Percentiles rank a stretch among this genome's conserved stretches.
These are phyloP conservation scores for Heliornis fulica DNA, from an alignment of 2,113 vertebrate genomes.

Conservation along the genomic window DNA sequence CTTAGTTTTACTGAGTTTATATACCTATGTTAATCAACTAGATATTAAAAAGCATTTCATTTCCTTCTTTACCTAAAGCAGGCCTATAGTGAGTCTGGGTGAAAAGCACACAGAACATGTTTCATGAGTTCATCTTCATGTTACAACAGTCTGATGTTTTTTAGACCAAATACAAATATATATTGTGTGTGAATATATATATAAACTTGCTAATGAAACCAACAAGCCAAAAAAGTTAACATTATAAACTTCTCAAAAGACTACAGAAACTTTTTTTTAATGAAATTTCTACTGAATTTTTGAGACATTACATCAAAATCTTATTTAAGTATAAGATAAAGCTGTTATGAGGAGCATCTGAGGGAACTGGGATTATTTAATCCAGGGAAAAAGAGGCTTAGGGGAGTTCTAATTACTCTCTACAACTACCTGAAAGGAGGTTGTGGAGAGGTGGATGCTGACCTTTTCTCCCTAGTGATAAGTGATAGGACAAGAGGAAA, in stretches of 20 bases:
- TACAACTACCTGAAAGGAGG: no score
- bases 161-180: not conserved
- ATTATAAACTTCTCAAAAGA: not conserved
- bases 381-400: no score
- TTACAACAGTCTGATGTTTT: not conserved
- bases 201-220: not conserved
- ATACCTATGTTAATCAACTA: not conserved
- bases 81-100: not conserved
- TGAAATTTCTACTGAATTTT: not conserved
- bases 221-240: not conserved
- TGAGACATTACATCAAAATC: not conserved
- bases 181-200: not conserved
- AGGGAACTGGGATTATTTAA: no score
- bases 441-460: no score
- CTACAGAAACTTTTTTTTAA: not conserved
- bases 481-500: no score
- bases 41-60: not conserved
- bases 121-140: not conserved
- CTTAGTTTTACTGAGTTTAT: not conserved
- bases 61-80: not conserved
- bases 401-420: no score
- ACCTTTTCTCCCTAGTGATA: no score
- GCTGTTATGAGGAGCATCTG: no score
- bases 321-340: not conserved
- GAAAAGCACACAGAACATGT: not conserved